Evolutionary conservation across 2,797 vertebrate species (phyloP).

Genomic region (Australoheros facetus): DNA sequence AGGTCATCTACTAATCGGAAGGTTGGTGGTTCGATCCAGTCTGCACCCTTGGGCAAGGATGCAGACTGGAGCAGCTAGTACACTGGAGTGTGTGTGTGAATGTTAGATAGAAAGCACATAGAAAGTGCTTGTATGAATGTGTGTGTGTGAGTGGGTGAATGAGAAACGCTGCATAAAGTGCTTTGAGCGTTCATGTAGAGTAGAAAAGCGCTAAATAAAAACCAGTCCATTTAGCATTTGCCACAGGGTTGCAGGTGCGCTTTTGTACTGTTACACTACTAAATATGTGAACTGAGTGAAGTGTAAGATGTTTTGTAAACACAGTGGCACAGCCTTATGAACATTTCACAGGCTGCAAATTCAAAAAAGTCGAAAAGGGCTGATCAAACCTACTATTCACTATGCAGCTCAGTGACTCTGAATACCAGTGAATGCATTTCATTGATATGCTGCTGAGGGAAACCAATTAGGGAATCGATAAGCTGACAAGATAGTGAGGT

Average conservation of each 20-base stretch:
- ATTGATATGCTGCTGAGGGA: conserved; percentile 28
- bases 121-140: too few relatives aligned
- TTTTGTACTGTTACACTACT: not conserved
- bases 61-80: too few relatives aligned
- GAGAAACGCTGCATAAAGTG: too few relatives aligned
- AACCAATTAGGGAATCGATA: conserved; percentile 54
- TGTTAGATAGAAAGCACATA: too few relatives aligned
- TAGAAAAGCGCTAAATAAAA: too few relatives aligned
- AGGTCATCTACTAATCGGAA: too few relatives aligned
- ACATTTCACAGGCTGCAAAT: not conserved
- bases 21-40: too few relatives aligned
- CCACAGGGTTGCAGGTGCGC: not conserved
- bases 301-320: conserved; percentile 6
- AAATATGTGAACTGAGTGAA: not conserved
- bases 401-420: not conserved
- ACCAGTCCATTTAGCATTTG: not conserved
- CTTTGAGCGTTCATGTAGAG: too few relatives aligned
- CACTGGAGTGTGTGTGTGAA: too few relatives aligned
- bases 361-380: conserved; percentile 9
- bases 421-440: conserved; percentile 19
- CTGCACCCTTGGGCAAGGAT: too few relatives aligned
- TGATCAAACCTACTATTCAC: conserved; percentile 19
- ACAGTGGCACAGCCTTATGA: not conserved
- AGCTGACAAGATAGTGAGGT: conserved; percentile 37
- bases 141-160: too few relatives aligned